Evolutionary conservation across 2,113 vertebrate genomes (phyloP).

Genomic region (Myotis brandtii): DNA sequence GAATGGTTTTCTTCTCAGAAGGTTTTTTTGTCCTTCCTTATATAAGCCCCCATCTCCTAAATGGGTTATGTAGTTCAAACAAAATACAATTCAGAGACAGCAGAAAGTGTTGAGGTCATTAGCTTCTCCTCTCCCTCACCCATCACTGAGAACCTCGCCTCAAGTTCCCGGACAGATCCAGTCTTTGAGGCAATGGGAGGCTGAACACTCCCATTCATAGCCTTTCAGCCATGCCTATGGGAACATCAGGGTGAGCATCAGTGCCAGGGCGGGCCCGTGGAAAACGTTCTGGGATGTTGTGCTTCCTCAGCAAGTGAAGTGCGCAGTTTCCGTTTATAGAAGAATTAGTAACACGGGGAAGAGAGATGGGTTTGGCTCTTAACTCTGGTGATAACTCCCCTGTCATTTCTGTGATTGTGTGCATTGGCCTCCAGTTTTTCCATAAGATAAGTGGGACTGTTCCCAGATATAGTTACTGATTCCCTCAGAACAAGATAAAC

Average conservation of each 20-base stretch:
- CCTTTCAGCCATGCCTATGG: fast-evolving
- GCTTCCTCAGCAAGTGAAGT: neutral
- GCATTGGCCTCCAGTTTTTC: neutral
- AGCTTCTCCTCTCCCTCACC: neutral
- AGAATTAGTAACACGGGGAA: neutral
- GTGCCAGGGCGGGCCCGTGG: neutral
- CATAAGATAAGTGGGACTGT: neutral
- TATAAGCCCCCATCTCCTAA: neutral
- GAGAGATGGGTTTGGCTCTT: neutral
- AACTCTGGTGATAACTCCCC: neutral
- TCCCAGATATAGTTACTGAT: neutral
- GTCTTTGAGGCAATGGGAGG: neutral
- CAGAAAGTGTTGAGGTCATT: neutral
- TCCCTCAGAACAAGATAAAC: neutral
- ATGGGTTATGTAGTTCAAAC: neutral
- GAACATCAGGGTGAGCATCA: neutral
- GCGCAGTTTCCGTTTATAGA: neutral
- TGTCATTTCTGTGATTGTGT: neutral
- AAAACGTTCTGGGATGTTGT: neutral
- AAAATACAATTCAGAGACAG: neutral
- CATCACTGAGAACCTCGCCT: neutral
- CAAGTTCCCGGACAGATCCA: neutral
- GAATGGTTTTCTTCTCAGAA: neutral
- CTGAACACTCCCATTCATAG: neutral
- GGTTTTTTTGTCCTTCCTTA: neutral